A percentile compares a stretch with the other conserved stretches of the same genome.
Evolutionary conservation across 2,888 invertebrate species (phyloP).

Genomic region (Oligia latruncula): DNA sequence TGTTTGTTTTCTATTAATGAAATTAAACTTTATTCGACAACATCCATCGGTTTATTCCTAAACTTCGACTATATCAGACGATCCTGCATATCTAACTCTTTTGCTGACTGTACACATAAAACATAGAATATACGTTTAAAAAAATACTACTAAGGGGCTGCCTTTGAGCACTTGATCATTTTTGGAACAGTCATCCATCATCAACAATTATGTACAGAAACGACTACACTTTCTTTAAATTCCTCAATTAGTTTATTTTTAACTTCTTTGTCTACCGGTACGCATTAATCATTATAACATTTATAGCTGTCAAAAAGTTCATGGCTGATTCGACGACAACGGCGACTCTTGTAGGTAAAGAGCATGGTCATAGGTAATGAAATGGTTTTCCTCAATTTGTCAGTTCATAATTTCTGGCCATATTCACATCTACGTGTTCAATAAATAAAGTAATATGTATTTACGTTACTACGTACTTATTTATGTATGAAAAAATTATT

Average conservation of each 20-base stretch:
- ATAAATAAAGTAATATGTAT: slow-evolving; percentile 9
- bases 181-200: background rate
- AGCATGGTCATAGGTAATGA: slow-evolving; percentile 5
- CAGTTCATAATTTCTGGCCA: background rate
- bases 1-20: too few species aligned
- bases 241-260: background rate
- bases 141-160: background rate
- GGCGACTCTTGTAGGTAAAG: slow-evolving; percentile 26
- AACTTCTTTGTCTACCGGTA: background rate
- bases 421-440: background rate
- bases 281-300: slow-evolving; percentile 4
- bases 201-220: background rate
- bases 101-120: background rate
- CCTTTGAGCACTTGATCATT: too few species aligned
- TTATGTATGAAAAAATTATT: background rate
- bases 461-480: background rate
- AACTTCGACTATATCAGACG: too few species aligned
- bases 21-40: too few species aligned
- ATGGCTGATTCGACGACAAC: background rate
- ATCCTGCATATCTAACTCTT: too few species aligned
- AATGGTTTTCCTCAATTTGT: slow-evolving; percentile 18
- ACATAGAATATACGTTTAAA: background rate
- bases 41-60: too few species aligned
- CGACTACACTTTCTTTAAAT: background rate
- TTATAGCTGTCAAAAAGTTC: slow-evolving; percentile 33